Percentiles rank a stretch among this genome's conserved stretches.
Evolutionary conservation across 2,113 vertebrate species (phyloP).

Genomic region (Rhodinocichla rosea): DNA sequence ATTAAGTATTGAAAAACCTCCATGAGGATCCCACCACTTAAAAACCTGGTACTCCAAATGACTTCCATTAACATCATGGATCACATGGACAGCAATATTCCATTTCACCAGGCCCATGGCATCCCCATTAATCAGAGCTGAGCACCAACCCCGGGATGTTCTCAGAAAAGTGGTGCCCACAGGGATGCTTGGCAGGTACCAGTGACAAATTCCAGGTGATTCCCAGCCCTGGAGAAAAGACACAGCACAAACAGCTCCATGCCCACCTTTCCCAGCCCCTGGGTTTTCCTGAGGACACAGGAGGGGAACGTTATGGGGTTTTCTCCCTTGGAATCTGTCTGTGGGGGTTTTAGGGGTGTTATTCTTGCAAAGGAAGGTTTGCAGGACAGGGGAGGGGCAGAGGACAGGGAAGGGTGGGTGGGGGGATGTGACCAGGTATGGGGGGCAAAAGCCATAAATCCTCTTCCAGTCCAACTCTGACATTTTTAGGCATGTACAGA

Average conservation of each 20-base stretch:
- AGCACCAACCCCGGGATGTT: background rate
- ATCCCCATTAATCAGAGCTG: background rate
- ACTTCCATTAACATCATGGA: background rate
- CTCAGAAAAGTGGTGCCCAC: background rate
- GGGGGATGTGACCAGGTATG: too few relatives aligned
- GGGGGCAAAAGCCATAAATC: background rate
- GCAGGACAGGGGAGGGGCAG: background rate
- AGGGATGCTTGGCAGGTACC: background rate
- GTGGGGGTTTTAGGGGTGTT: fast-evolving
- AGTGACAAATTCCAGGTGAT: background rate
- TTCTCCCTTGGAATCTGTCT: fast-evolving
- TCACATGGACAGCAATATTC: background rate
- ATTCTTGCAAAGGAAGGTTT: background rate
- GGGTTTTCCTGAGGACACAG: background rate
- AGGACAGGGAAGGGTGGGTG: background rate
- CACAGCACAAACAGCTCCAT: background rate
- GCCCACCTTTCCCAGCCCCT: background rate
- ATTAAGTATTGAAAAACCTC: conserved; percentile 14
- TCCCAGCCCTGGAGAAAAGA: background rate
- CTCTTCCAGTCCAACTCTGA: background rate
- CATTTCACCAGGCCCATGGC: background rate
- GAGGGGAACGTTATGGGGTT: background rate
- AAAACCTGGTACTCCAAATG: conserved; percentile 39
- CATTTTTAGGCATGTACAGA: fast-evolving
- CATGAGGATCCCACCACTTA: background rate